Base-by-base conservation (phyloP, 2,113 vertebrate genomes). In the Perognathus longimembris region DNA sequence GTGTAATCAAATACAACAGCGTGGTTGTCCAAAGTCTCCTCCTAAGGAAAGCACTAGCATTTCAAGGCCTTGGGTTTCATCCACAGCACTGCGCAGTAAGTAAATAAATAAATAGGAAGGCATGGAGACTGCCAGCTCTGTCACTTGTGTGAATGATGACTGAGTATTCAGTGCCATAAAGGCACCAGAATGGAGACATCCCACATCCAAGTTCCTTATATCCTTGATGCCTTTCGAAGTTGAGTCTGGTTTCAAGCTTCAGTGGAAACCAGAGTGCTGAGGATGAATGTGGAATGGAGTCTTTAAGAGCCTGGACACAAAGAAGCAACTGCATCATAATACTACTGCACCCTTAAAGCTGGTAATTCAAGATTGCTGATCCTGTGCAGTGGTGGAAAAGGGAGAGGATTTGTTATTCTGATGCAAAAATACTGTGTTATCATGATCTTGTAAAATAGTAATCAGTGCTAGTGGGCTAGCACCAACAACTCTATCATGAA, bases 321-420 rank as follows among this genome's bases (percentile, higher is more conserved):
- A 3, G 40, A 0, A 24, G 30, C 17, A 1, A 26, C 2, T 2
- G 20, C 4, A 1, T 3, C 1, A 6, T 6, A 0, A 0, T 1
- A 5, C 3, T 15, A 9, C 70, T 5, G 6, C 1, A 0, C 61
- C 50, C 11, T 77, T 14, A 3, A 4, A 2, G 21, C 45, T 1
- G 22, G 0, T 4, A 24, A 24, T 1, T 0, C 36, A 4, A 1
- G 61, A 28, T 40, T 7, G 12, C 74, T 14, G 10, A 15, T 36
- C 80, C 20, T 2, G 22, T 32, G 36, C 2, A 42, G 22, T 7
- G 0, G 0, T 14, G 21, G 67, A n/a, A 45, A 67, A 24, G n/a
- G 2, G 0, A 36, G 6, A 77, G 3, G 45, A 2, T 34, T 11
- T 57, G 28, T 45, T 61, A 6, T 21, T 38, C 34, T 36, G 36